Conservation (phyloP, 2,888 invertebrate species). For the Brenthis ino region DNA sequence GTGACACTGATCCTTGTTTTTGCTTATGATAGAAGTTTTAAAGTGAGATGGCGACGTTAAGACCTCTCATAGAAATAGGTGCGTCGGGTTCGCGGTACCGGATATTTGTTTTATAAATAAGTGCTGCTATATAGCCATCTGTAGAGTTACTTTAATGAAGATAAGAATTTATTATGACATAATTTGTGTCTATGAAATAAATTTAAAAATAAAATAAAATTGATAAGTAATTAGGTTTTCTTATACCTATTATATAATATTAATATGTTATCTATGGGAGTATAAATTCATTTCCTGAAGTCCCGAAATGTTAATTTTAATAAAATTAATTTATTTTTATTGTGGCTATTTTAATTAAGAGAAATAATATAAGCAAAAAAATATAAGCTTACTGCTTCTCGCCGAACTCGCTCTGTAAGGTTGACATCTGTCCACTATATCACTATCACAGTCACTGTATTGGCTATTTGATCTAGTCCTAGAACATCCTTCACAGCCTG, state of each 20-base stretch:
- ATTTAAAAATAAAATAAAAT: no score
- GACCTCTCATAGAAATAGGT: slow-evolving; percentile 43
- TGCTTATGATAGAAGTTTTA: neutral
- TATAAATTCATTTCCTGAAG: no score
- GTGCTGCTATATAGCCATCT: slow-evolving; percentile 29
- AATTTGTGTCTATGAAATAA: no score
- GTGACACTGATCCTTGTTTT: neutral
- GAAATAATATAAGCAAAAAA: slow-evolving; percentile 39
- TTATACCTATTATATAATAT: no score
- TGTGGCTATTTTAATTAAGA: slow-evolving; percentile 2
- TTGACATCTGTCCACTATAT: slow-evolving; percentile 63
- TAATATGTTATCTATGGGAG: no score
- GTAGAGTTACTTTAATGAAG: slow-evolving; percentile 20
- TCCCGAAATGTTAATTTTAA: neutral
- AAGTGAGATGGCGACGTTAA: slow-evolving; percentile 27
- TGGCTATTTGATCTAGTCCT: slow-evolving; percentile 72
- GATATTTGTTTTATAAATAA: slow-evolving; percentile 65
- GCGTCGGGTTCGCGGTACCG: slow-evolving; percentile 46
- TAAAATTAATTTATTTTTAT: neutral
- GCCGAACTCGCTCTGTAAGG: slow-evolving; percentile 66
- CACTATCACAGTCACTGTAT: slow-evolving; percentile 79
- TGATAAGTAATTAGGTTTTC: no score
- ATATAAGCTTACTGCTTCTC: slow-evolving; percentile 71
- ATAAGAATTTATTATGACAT: neutral
- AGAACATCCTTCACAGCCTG: slow-evolving; percentile 70